phyloP scores from a whole-genome alignment of 2,113 vertebrate species.

The Ellobius talpinus region DNA sequence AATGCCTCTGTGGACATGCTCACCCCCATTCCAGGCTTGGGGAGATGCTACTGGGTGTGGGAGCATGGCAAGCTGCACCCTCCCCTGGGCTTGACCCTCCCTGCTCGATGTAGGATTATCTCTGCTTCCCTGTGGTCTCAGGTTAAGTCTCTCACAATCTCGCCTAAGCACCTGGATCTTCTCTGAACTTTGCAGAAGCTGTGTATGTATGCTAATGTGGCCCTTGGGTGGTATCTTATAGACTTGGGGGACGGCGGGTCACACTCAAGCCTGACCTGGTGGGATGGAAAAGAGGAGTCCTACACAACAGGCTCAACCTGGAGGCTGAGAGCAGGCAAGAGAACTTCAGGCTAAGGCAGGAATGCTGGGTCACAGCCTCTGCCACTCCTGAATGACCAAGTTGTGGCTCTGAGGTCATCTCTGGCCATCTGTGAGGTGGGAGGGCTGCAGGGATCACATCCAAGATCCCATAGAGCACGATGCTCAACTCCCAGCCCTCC shows the following conservation, averaged over 20 bases:
- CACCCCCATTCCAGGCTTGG: not conserved
- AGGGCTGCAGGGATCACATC: not conserved
- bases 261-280: not conserved
- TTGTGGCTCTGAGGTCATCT: not conserved
- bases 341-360: not conserved
- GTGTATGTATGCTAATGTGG: not conserved
- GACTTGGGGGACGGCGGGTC: no score
- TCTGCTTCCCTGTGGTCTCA: not conserved
- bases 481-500: not conserved
- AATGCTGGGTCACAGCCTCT: not conserved
- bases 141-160: slow-evolving; percentile 6
- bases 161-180: not conserved
- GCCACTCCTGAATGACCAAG: not conserved
- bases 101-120: not conserved
- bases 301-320: fast-evolving
- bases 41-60: not conserved
- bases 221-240: not conserved
- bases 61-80: not conserved
- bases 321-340: fast-evolving
- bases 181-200: not conserved
- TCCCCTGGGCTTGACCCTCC: not conserved
- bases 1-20: fast-evolving
- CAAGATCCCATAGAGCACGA: fast-evolving
- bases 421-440: fast-evolving
- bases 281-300: no score